Evolutionary conservation across 2,797 vertebrate species (phyloP).

Genomic region (Coilia nasus): DNA sequence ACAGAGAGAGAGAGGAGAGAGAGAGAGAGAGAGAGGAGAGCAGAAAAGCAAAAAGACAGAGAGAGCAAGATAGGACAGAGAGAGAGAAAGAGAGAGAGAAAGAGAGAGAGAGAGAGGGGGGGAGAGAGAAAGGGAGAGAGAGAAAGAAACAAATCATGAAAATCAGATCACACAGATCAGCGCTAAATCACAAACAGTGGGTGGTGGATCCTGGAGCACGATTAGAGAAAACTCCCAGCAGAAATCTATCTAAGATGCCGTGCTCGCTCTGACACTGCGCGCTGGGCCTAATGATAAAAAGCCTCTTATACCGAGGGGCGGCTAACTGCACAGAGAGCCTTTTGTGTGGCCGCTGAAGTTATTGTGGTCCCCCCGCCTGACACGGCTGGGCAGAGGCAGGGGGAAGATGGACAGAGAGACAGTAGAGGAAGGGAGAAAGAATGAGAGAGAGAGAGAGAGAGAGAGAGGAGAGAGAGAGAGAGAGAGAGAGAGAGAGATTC

Average conservation of each 20-base stretch:
- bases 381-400: neutral
- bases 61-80: neutral
- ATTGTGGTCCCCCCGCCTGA: constrained; percentile 14
- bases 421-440: neutral
- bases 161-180: constrained; percentile 21
- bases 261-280: neutral
- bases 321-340: neutral
- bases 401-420: neutral
- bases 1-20: neutral
- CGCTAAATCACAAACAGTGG: constrained; percentile 22
- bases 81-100: neutral
- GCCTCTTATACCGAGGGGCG: neutral
- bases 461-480: neutral
- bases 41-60: constrained; percentile 27
- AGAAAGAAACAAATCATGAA: constrained; percentile 8
- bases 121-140: neutral
- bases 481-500: neutral
- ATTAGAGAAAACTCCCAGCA: constrained; percentile 16
- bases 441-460: neutral
- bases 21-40: neutral
- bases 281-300: neutral
- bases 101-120: neutral
- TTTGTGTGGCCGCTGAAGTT: neutral
- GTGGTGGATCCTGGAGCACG: constrained; percentile 17
- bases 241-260: neutral